Conservation (phyloP, 1,140 invertebrate species). For the Ectropis grisescens region DNA sequence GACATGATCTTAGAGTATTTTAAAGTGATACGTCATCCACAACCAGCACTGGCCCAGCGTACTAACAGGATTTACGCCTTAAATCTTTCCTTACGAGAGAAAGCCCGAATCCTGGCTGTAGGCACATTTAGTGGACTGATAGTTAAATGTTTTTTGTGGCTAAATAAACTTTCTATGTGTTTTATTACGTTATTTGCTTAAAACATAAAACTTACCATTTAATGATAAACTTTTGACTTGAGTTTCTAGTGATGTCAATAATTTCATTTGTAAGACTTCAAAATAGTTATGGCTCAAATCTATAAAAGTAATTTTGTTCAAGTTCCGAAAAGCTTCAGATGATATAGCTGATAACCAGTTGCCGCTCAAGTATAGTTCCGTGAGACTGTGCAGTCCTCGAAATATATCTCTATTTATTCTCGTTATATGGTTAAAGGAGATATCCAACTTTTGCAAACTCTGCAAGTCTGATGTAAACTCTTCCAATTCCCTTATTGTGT, state of each 20-base stretch:
- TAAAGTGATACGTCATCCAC: too few species aligned
- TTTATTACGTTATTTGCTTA: too few species aligned
- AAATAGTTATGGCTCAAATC: slow-evolving; percentile 90
- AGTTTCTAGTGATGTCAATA: slow-evolving; percentile 83
- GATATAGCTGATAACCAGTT: slow-evolving; percentile 87
- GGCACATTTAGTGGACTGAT: too few species aligned
- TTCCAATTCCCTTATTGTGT: slow-evolving; percentile 85
- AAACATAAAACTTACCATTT: slow-evolving; percentile 85
- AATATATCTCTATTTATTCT: slow-evolving; percentile 83
- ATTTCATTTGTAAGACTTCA: slow-evolving; percentile 82
- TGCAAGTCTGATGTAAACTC: slow-evolving; percentile 85
- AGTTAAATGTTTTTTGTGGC: too few species aligned
- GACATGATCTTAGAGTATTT: too few species aligned
- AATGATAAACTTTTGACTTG: slow-evolving; percentile 82
- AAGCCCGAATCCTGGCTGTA: too few species aligned
- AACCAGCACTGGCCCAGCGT: too few species aligned
- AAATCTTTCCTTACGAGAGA: too few species aligned
- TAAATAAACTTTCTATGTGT: too few species aligned
- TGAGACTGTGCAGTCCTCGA: slow-evolving; percentile 79
- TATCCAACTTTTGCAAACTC: slow-evolving; percentile 82
- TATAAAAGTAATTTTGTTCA: slow-evolving; percentile 83
- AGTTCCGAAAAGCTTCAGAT: slow-evolving; percentile 82
- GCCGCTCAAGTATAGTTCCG: slow-evolving; percentile 83
- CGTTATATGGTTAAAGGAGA: slow-evolving; percentile 87
- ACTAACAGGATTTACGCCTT: too few species aligned